These are phyloP conservation scores for Triplophysa bombifrons DNA, from an alignment of 2,797 vertebrate genomes.

Conservation along the genomic window DNA sequence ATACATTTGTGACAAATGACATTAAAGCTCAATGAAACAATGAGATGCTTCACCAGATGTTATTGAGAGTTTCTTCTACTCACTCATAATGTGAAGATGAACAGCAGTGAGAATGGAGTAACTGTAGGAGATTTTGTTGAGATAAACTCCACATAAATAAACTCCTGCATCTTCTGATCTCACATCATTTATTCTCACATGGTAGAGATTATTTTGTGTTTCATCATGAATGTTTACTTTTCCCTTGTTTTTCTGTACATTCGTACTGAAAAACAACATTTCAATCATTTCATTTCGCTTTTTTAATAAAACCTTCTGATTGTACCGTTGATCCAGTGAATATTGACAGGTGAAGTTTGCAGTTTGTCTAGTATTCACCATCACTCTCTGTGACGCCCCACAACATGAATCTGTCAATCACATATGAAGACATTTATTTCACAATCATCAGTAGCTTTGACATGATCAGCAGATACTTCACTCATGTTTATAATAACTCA, in stretches of 20 bases:
- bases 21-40: too few species aligned
- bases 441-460: neutral
- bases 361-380: neutral
- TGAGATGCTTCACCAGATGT: too few species aligned
- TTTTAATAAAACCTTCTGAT: too few species aligned
- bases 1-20: neutral
- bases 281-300: too few species aligned
- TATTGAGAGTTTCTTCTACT: slow-evolving; percentile 15
- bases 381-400: neutral
- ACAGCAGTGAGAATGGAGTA: slow-evolving; percentile 3
- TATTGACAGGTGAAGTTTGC: slow-evolving; percentile 10
- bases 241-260: too few species aligned
- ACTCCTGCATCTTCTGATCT: neutral
- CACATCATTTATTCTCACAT: neutral
- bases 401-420: slow-evolving; percentile 4
- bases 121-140: fast-evolving
- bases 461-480: neutral
- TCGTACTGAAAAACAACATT: too few species aligned
- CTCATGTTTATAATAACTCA: neutral
- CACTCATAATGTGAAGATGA: slow-evolving; percentile 2
- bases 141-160: slow-evolving; percentile 4
- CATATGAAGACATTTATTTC: neutral
- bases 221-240: too few species aligned
- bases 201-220: neutral
- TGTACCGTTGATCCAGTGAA: neutral